These are phyloP conservation scores for Epinephelus coioides DNA, from an alignment of 2,797 vertebrate species.

Conservation along the genomic window DNA sequence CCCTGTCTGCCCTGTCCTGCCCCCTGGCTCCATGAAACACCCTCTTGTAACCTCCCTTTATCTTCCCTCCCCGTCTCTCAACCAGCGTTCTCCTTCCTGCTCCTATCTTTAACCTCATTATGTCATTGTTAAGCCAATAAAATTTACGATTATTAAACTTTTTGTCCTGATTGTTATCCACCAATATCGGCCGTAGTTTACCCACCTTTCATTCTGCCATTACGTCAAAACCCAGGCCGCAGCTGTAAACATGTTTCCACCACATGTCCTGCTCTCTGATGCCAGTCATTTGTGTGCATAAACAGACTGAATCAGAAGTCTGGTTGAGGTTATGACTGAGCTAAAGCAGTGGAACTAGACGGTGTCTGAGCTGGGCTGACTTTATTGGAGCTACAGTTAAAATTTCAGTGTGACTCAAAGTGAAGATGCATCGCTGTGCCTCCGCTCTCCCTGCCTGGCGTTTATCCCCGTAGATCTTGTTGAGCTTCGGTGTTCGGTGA, in stretches of 20 bases:
- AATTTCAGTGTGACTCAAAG: conserved; percentile 18
- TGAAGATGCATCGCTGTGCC: conserved; percentile 15
- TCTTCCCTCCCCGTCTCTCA: conserved; percentile 6
- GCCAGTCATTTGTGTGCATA: conserved; percentile 53
- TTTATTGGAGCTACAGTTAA: conserved; percentile 24
- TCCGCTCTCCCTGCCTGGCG: neutral
- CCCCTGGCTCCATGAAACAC: conserved; percentile 27
- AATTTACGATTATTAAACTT: neutral
- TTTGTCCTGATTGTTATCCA: neutral
- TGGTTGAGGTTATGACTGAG: conserved; percentile 67
- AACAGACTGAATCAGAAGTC: conserved; percentile 57
- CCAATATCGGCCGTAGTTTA: neutral
- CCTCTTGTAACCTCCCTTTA: conserved; percentile 15
- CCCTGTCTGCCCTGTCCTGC: conserved; percentile 24
- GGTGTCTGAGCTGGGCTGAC: conserved; percentile 31
- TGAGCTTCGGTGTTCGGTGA: conserved; percentile 38
- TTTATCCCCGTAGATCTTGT: conserved; percentile 15
- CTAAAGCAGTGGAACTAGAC: conserved; percentile 37
- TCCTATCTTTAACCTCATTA: neutral
- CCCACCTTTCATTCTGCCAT: conserved; percentile 40
- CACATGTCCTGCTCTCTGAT: conserved; percentile 62
- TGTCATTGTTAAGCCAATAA: neutral
- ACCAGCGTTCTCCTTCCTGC: neutral
- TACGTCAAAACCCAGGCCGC: conserved; percentile 40
- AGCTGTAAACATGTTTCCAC: conserved; percentile 67